Evolutionary conservation across 2,113 vertebrate species (phyloP), one percentile per base, ranked within the genome.

Genomic region (Hymenochirus boettgeri): DNA sequence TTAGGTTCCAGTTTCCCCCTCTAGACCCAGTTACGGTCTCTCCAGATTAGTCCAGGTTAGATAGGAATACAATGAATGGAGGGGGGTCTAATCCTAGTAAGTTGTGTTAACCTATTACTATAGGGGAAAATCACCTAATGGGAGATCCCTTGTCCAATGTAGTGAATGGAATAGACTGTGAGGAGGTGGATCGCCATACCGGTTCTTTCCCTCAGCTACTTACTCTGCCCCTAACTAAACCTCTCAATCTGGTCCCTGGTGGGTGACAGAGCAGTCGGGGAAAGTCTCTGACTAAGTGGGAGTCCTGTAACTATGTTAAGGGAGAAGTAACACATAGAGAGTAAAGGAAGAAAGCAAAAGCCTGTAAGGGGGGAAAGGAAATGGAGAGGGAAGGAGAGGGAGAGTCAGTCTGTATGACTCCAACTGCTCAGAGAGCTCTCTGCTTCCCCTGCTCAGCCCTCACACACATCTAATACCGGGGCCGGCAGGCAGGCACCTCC

Each of bases 401-500:
- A 35, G 58, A 39, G 18, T n/a, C 50, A 33, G 31, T 25, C 45
- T 64, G 63, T n/a, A n/a, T 52, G 65, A 69, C 56, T 69, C 56
- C 54, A 39, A 21, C 27, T 50, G 65, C 65, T 69, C 65, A 33
- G 47, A 24, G 57, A 69, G 65, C 65, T 47, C 22, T 69, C 64
- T 67, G 56, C 65, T 69, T 25, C 53, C 47, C 56, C 65, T 47
- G 22, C 29, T 33, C 17, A 67, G 65, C 57, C n/a, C 57, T 60
- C 65, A 25, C 47, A 23, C 11, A 45, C 42, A 60, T 69, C 65
- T 69, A 69, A 66, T 69, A 69, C 29, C 18, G 57, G n/a, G 53
- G 26, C 29, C 26, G 54, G 5, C 46, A 3, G 10, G 10, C 31
- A 27, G 55, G 35, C 33, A 42, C 65, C 56, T 60, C 65, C 57